A percentile compares a stretch with the other conserved stretches of the same genome.
Evolutionary conservation across 2,113 vertebrate species (phyloP).

Genomic region (Festucalex cinctus): DNA sequence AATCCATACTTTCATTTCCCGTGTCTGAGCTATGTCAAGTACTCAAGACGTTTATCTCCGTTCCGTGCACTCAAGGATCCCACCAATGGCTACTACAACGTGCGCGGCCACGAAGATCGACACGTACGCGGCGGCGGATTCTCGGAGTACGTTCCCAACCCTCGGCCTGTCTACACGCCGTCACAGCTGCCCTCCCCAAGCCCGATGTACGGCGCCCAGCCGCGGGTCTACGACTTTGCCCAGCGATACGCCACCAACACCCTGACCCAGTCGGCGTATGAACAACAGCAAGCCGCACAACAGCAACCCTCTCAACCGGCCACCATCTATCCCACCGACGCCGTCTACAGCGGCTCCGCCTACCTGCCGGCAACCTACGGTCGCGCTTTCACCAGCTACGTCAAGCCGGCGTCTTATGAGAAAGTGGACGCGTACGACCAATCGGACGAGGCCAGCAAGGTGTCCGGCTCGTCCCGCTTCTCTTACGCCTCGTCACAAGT

Average conservation of each 20-base stretch:
- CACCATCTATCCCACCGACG: slow-evolving; percentile 71
- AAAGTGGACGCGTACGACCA: slow-evolving; percentile 80
- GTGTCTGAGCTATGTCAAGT: background rate
- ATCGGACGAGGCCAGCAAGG: slow-evolving; percentile 78
- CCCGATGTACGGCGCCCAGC: slow-evolving; percentile 71
- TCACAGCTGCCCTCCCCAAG: slow-evolving; percentile 72
- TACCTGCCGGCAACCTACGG: slow-evolving; percentile 82
- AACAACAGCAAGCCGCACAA: slow-evolving; percentile 71
- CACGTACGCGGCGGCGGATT: slow-evolving; percentile 73
- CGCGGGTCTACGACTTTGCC: slow-evolving; percentile 79
- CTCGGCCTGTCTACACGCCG: slow-evolving; percentile 75
- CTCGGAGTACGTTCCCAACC: slow-evolving; percentile 76
- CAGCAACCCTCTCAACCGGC: slow-evolving; percentile 64
- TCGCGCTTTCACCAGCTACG: slow-evolving; percentile 83
- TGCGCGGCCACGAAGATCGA: slow-evolving; percentile 81
- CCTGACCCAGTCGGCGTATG: slow-evolving; percentile 69
- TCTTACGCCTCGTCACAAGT: slow-evolving; percentile 84
- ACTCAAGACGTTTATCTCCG: background rate
- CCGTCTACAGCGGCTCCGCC: slow-evolving; percentile 72
- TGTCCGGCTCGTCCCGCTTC: slow-evolving; percentile 77
- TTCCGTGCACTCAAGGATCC: slow-evolving; percentile 74
- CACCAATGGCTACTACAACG: slow-evolving; percentile 90
- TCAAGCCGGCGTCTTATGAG: slow-evolving; percentile 79
- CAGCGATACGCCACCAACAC: slow-evolving; percentile 76
- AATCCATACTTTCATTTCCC: slow-evolving; percentile 2